A percentile compares a stretch with the other conserved stretches of the same genome.
phyloP scores from a whole-genome alignment of 2,113 vertebrate species.

The Thunnus thynnus region DNA sequence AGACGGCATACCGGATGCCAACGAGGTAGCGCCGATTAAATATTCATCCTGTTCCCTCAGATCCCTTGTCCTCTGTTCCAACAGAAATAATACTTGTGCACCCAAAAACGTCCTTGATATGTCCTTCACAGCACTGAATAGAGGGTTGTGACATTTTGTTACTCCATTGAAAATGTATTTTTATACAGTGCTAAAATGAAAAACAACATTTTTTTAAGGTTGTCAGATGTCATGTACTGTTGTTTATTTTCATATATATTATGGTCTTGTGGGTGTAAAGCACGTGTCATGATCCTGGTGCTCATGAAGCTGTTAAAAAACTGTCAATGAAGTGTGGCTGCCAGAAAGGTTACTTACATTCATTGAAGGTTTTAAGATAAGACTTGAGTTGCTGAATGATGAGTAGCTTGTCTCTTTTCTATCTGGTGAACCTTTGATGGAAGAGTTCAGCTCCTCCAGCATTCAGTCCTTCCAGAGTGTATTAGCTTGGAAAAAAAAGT shows the following conservation, averaged over 20 bases:
- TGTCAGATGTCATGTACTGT: not conserved
- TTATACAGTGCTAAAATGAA: not conserved
- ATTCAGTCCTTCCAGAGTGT: not conserved
- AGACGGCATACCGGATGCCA: slow-evolving; percentile 49
- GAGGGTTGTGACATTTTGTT: slow-evolving; percentile 12
- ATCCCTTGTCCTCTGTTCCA: slow-evolving; percentile 63
- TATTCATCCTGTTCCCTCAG: slow-evolving; percentile 63
- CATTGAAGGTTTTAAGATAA: not conserved
- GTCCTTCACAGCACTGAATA: slow-evolving; percentile 39
- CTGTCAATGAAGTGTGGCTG: not conserved
- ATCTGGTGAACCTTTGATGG: slow-evolving; percentile 2
- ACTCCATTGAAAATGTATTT: not conserved
- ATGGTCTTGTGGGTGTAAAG: not conserved
- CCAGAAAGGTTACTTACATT: not conserved
- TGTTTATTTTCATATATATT: not conserved
- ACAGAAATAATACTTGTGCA: slow-evolving; percentile 59
- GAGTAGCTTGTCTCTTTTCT: slow-evolving; percentile 10
- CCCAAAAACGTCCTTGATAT: slow-evolving; percentile 53
- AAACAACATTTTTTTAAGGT: not conserved
- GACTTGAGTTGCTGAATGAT: slow-evolving; percentile 24
- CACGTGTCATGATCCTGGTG: not conserved
- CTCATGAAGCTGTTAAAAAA: not conserved
- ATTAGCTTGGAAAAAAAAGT: slow-evolving; percentile 27
- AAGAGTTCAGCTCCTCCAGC: slow-evolving; percentile 6
- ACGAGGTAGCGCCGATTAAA: slow-evolving; percentile 71